Evolutionary conservation across 2,113 vertebrate genomes (phyloP).

Genomic region (Xyrauchen texanus): DNA sequence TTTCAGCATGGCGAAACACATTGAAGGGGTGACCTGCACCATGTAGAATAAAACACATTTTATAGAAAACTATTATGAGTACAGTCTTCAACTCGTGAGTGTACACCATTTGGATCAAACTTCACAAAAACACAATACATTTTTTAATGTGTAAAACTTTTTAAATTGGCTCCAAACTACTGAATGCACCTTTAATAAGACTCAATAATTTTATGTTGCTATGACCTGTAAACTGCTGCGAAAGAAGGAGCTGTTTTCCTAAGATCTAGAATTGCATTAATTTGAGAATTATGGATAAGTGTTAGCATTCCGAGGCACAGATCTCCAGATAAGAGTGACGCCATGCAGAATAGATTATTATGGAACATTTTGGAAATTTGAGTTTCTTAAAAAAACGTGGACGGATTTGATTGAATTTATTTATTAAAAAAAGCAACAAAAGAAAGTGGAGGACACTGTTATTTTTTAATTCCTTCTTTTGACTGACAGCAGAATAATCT

Average conservation of each 20-base stretch:
- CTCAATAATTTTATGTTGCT: slow-evolving; percentile 7
- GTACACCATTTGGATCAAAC: no score
- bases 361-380: not conserved
- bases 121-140: no score
- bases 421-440: not conserved
- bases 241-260: slow-evolving; percentile 29
- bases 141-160: no score
- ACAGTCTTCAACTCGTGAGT: no score
- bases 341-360: slow-evolving; percentile 29
- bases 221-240: slow-evolving; percentile 3
- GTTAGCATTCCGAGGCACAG: slow-evolving; percentile 31
- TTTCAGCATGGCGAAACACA: no score
- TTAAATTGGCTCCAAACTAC: no score
- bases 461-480: slow-evolving; percentile 23
- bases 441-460: slow-evolving; percentile 37
- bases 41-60: no score
- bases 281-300: slow-evolving; percentile 15
- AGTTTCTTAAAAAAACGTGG: not conserved
- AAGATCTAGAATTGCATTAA: slow-evolving; percentile 30
- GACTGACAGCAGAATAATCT: slow-evolving; percentile 53
- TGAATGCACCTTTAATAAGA: not conserved
- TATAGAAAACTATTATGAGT: no score
- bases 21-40: no score
- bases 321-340: slow-evolving; percentile 40
- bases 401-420: not conserved